Evolutionary conservation across 2,113 vertebrate species (phyloP).

Genomic region (Henicopernis longicauda): DNA sequence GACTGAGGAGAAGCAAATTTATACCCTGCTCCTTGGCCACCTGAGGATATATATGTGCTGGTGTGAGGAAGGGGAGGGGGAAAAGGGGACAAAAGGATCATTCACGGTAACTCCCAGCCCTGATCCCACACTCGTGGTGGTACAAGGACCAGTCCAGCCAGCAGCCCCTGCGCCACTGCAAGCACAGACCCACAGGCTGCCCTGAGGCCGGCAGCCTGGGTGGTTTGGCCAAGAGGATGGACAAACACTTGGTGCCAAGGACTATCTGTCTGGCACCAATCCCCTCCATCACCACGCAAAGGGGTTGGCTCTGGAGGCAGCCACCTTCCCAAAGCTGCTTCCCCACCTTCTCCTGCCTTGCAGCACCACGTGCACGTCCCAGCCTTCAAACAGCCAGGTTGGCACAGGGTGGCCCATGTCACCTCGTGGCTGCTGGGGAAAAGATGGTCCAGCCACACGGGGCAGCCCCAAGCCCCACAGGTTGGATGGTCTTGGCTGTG

Average conservation of each 20-base stretch:
- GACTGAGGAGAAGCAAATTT: conserved; percentile 35
- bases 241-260: background rate
- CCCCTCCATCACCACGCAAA: background rate
- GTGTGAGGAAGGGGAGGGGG: background rate
- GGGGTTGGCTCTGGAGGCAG: background rate
- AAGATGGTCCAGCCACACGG: background rate
- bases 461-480: background rate
- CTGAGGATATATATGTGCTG: background rate
- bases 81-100: conserved; percentile 21
- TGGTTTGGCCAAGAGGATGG: background rate
- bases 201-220: background rate
- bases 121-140: background rate
- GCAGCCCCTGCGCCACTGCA: background rate
- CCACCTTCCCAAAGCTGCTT: background rate
- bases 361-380: fast-evolving
- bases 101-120: background rate
- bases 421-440: background rate
- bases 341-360: background rate
- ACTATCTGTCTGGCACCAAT: background rate
- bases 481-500: background rate
- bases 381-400: background rate
- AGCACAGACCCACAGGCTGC: background rate
- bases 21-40: conserved; percentile 16
- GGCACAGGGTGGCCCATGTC: background rate
- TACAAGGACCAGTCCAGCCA: background rate